Conservation (phyloP, 2,113 vertebrate species). For the Oreotrochilus melanogaster region DNA sequence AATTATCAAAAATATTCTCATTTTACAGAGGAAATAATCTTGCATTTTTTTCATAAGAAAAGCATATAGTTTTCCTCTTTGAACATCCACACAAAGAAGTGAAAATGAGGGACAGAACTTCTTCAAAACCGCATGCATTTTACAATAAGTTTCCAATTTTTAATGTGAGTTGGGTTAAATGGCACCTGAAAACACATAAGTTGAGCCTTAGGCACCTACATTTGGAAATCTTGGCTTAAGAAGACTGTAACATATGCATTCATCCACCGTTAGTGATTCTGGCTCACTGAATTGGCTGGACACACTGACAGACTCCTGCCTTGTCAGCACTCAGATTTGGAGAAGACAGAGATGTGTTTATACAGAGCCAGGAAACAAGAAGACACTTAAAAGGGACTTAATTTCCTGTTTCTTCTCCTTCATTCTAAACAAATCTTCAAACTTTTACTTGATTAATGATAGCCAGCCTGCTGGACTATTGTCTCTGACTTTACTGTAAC, state of each 20-base stretch:
- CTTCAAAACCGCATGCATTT: background rate
- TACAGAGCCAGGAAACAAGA: background rate
- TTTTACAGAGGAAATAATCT: background rate
- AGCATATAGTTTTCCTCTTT: background rate
- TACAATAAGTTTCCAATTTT: background rate
- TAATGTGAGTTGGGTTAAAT: background rate
- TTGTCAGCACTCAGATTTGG: constrained; percentile 24
- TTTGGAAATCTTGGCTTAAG: constrained; percentile 7
- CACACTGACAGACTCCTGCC: background rate
- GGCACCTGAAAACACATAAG: background rate
- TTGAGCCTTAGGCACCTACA: background rate
- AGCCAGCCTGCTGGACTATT: background rate
- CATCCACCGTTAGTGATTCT: constrained; percentile 2
- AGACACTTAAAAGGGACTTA: background rate
- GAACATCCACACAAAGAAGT: background rate
- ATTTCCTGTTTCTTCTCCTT: background rate
- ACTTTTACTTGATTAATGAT: background rate
- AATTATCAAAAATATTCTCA: background rate
- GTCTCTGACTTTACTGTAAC: background rate
- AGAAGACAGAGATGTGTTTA: background rate
- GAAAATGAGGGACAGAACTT: background rate
- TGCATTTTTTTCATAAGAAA: background rate
- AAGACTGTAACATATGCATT: background rate
- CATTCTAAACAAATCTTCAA: background rate
- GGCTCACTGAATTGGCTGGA: background rate